Conservation (phyloP, 2,888 invertebrate genomes). For the Amphiduros pacificus region DNA sequence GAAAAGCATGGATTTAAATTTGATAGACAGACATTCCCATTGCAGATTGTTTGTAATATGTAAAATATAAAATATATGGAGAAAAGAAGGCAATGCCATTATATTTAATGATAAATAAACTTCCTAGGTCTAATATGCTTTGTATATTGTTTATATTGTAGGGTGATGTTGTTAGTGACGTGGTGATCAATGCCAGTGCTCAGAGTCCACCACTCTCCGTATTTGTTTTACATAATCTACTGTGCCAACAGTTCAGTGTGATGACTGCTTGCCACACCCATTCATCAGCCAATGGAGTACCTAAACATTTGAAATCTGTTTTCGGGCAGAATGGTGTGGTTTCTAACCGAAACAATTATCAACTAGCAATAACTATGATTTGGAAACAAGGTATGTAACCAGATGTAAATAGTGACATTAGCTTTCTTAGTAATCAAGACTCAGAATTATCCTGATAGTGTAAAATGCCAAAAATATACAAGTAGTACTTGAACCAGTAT, state of each 20-base stretch:
- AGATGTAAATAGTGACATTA: not conserved
- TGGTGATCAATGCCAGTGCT: slow-evolving; percentile 72
- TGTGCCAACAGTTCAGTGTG: slow-evolving; percentile 63
- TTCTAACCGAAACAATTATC: slow-evolving; percentile 50
- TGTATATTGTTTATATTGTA: not conserved
- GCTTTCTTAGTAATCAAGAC: too few species aligned
- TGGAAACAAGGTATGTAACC: slow-evolving; percentile 75
- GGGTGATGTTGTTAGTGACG: slow-evolving; percentile 60
- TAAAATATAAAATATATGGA: too few species aligned
- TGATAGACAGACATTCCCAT: too few species aligned
- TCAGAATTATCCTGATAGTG: too few species aligned
- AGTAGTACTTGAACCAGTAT: too few species aligned
- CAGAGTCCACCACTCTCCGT: slow-evolving; percentile 71
- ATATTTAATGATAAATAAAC: too few species aligned
- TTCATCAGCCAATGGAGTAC: slow-evolving; percentile 66
- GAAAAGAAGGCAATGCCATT: too few species aligned
- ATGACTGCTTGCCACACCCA: slow-evolving; percentile 68
- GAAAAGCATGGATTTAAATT: too few species aligned
- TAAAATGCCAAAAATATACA: too few species aligned
- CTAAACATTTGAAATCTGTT: slow-evolving; percentile 38
- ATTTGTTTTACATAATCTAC: slow-evolving; percentile 66
- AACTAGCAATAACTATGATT: slow-evolving; percentile 70
- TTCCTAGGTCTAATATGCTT: too few species aligned
- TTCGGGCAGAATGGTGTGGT: slow-evolving; percentile 24
- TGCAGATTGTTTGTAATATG: too few species aligned